Percentiles rank a stretch among this genome's conserved stretches.
Evolutionary conservation across 1,140 invertebrate species (phyloP).

Genomic region (Magallana ariakensis): DNA sequence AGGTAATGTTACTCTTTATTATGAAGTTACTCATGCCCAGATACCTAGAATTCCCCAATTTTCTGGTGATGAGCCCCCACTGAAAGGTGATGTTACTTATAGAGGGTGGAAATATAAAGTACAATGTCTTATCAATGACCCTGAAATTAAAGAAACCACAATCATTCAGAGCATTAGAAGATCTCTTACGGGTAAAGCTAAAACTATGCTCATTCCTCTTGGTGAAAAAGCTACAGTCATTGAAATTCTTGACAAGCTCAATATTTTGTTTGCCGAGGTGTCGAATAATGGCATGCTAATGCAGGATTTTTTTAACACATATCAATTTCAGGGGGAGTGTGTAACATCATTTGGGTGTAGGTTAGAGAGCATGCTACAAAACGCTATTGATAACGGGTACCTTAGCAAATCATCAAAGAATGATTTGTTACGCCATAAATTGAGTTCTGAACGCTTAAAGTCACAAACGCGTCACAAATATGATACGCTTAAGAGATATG

Average conservation of each 20-base stretch:
- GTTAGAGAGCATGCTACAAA: constrained; percentile 38
- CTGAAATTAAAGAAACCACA: constrained; percentile 1
- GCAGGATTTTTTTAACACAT: constrained; percentile 21
- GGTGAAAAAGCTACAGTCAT: background rate
- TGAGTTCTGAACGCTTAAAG: background rate
- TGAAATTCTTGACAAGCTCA: constrained; percentile 35
- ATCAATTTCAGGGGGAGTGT: background rate
- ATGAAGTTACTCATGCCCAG: constrained; percentile 2
- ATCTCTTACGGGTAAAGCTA: constrained; percentile 26
- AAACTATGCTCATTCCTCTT: constrained; percentile 36
- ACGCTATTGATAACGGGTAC: constrained; percentile 43
- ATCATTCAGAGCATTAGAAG: constrained; percentile 35
- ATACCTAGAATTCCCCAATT: constrained; percentile 41
- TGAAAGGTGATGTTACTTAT: constrained; percentile 46
- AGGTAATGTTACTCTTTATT: background rate
- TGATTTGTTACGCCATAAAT: constrained; percentile 40
- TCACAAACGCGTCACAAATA: constrained; percentile 41
- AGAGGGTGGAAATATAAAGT: constrained; percentile 41
- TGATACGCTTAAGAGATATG: background rate
- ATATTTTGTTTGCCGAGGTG: constrained; percentile 36
- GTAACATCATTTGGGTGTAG: constrained; percentile 13
- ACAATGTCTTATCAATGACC: constrained; percentile 28
- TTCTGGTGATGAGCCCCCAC: constrained; percentile 50
- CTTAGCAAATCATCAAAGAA: constrained; percentile 18
- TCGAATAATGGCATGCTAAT: constrained; percentile 12